These are phyloP conservation scores for Nycticryphes semicollaris DNA, from an alignment of 2,113 vertebrate species.

Conservation along the genomic window DNA sequence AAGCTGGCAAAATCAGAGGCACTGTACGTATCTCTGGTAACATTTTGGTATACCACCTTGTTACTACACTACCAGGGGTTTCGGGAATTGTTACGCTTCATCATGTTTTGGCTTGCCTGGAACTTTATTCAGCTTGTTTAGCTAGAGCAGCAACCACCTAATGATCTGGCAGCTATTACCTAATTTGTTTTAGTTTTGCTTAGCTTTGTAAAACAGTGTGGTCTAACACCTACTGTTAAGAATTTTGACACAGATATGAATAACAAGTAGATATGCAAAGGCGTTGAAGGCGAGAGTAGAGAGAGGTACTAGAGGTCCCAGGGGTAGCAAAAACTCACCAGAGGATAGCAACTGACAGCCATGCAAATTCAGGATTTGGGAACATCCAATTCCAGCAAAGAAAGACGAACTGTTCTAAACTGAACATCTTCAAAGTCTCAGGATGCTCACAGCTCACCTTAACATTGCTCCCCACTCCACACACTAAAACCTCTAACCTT, in stretches of 20 bases:
- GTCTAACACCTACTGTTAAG: neutral
- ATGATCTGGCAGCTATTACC: neutral
- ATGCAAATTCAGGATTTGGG: neutral
- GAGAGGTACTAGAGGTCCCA: neutral
- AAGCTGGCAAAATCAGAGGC: neutral
- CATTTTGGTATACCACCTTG: neutral
- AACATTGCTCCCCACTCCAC: accelerated
- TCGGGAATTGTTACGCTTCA: neutral
- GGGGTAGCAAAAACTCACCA: neutral
- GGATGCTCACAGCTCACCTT: neutral
- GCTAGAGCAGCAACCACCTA: neutral
- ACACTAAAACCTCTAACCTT: neutral
- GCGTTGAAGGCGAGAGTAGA: neutral
- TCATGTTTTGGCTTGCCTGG: neutral
- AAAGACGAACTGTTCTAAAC: neutral
- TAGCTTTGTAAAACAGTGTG: neutral
- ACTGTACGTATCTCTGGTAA: neutral
- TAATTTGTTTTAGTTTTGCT: neutral
- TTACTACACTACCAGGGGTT: neutral
- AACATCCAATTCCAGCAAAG: neutral
- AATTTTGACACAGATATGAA: neutral
- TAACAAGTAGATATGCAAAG: neutral
- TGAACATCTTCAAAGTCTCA: neutral
- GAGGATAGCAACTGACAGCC: neutral
- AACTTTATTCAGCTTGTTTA: neutral